Evolutionary conservation across 2,113 vertebrate genomes (phyloP).

Genomic region (Microcebus tavaratra): DNA sequence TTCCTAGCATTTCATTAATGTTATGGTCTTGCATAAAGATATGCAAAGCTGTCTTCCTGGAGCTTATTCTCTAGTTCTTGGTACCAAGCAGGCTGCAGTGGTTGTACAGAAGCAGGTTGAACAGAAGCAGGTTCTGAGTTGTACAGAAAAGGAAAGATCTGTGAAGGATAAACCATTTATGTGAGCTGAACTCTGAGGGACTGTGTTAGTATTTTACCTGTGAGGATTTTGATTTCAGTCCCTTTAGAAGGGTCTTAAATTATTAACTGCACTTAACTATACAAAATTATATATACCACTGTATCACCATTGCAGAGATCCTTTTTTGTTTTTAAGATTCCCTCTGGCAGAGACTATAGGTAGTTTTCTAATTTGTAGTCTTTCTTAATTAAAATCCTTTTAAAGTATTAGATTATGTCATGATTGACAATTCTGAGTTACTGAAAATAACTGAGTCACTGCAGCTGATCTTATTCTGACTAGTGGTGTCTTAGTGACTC

Average conservation of each 20-base stretch:
- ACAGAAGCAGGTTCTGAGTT: neutral
- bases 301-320: neutral
- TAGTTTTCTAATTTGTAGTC: neutral
- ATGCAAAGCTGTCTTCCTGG: neutral
- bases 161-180: neutral
- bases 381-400: neutral
- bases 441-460: constrained; percentile 46
- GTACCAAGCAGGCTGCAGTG: neutral
- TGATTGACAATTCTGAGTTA: neutral
- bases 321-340: neutral
- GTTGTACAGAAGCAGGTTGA: neutral
- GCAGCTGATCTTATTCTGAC: neutral
- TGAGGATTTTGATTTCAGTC: neutral
- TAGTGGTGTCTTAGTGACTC: neutral
- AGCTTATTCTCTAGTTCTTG: neutral
- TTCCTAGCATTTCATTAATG: neutral
- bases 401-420: neutral
- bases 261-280: neutral
- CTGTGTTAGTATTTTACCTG: neutral
- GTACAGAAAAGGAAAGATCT: neutral
- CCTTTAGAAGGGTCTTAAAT: neutral
- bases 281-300: neutral
- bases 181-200: neutral
- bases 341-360: neutral
- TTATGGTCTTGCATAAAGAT: neutral